Evolutionary conservation across 2,888 invertebrate species (phyloP).

Genomic region (Liopterus haemorrhoidalis): DNA sequence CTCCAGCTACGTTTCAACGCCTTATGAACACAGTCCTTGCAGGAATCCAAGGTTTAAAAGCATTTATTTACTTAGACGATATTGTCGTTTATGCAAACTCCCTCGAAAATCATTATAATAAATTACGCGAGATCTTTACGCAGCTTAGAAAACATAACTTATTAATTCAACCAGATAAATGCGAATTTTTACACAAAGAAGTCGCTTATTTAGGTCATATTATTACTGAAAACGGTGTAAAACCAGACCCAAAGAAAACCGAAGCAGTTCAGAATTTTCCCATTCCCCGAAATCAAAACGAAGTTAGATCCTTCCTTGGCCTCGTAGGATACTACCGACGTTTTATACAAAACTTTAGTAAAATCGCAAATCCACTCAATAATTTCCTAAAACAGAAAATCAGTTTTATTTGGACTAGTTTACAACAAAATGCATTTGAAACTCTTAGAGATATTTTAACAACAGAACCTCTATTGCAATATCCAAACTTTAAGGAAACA

Average conservation of each 20-base stretch:
- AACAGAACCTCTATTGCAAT: slow-evolving; percentile 12
- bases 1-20: slow-evolving; percentile 40
- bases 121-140: slow-evolving; percentile 19
- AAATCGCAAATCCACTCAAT: slow-evolving; percentile 17
- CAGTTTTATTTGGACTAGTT: slow-evolving; percentile 6
- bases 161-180: slow-evolving; percentile 24
- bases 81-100: slow-evolving; percentile 33
- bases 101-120: slow-evolving; percentile 24
- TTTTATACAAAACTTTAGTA: slow-evolving; percentile 17
- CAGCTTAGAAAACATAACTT: slow-evolving; percentile 24
- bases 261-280: not conserved
- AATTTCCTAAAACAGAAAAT: slow-evolving; percentile 13
- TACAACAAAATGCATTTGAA: slow-evolving; percentile 38
- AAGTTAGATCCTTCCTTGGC: slow-evolving; percentile 1
- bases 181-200: slow-evolving; percentile 24
- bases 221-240: not conserved
- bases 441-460: slow-evolving; percentile 26
- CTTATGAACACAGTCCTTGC: slow-evolving; percentile 39
- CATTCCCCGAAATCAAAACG: not conserved
- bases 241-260: not conserved
- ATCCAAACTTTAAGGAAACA: slow-evolving; percentile 29
- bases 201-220: slow-evolving; percentile 34
- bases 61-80: slow-evolving; percentile 38
- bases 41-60: slow-evolving; percentile 36
- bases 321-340: not conserved